Evolutionary conservation across 2,888 invertebrate genomes (phyloP), one percentile per base, ranked within the genome.

Genomic region (Drosophila sordidula): DNA sequence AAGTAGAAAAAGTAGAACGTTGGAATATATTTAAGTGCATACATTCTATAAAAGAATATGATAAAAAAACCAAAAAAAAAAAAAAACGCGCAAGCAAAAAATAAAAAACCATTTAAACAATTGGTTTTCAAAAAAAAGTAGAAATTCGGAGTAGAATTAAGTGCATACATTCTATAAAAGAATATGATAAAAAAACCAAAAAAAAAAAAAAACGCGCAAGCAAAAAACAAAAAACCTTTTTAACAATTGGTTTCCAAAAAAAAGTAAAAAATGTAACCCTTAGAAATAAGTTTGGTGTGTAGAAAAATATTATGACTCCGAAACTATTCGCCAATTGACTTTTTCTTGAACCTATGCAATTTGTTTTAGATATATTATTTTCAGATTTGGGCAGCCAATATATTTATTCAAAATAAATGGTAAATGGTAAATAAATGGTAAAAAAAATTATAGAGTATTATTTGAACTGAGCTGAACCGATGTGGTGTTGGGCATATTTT

Each of bases 101-200:
- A 22, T 6, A 26, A 14, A 46, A 6, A 39, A 9, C 26, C 26
- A 4, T 26, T 26, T 26, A 4, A 29, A 29, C 1, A 29, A 9
- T 9, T 29, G 26, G 26, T 18, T 26, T n/a, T n/a, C n/a, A n/a
- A n/a, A n/a, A n/a, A n/a, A n/a, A n/a, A n/a, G n/a, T n/a, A n/a
- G n/a, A n/a, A n/a, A n/a, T n/a, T 74, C 54, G 61, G 46, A 14
- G 46, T 26, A 55, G 36, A 55, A 49, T 39, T 41, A 41, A 36
- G 44, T 50, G 49, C 47, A 61, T 29, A 44, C 42, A 25, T 14
- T 44, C 2, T 14, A 52, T 47, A 38, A 41, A 41, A 49, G 38
- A 11, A 63, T 61, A 54, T 50, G 57, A 63, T 52, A 63, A 49
- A 4, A 11, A 34, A 11, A 5, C 12, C 3, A 46, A 29, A 29